phyloP scores from a whole-genome alignment of 1,140 invertebrate genomes.

The Sinella curviseta region DNA sequence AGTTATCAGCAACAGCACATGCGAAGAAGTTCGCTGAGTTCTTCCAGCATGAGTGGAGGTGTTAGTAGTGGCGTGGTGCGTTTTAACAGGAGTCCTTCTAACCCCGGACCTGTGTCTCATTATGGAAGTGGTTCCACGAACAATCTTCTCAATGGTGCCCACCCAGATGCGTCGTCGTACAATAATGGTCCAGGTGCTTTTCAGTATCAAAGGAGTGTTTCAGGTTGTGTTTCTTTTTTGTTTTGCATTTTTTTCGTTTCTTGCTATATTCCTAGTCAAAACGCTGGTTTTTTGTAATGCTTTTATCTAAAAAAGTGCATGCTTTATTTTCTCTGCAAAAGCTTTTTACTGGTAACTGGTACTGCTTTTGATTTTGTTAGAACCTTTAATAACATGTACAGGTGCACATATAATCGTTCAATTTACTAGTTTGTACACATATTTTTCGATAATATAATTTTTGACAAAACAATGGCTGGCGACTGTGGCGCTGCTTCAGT shows the following conservation, averaged over 20 bases:
- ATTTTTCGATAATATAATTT: too few species aligned
- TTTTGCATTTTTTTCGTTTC: constrained; percentile 29
- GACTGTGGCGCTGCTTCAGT: too few species aligned
- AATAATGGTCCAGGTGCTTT: neutral
- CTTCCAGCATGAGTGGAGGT: constrained; percentile 6
- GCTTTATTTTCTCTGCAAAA: too few species aligned
- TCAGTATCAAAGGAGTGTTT: constrained; percentile 43
- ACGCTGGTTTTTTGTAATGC: too few species aligned
- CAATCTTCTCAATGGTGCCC: constrained; percentile 29
- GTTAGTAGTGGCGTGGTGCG: neutral
- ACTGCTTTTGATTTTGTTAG: too few species aligned
- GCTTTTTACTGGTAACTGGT: too few species aligned
- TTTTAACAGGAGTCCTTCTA: constrained; percentile 12
- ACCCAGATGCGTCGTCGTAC: neutral
- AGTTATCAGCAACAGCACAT: constrained; percentile 11
- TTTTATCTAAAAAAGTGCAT: too few species aligned
- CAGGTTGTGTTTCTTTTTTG: constrained; percentile 37
- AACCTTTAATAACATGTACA: too few species aligned
- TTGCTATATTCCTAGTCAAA: neutral
- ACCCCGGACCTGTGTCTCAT: neutral
- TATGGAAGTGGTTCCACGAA: neutral
- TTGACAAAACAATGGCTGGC: too few species aligned
- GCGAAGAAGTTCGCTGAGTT: constrained; percentile 13
- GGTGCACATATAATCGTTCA: too few species aligned
- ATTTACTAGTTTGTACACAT: too few species aligned